Conservation (phyloP, 2,888 invertebrate genomes). For the Andrena fulva region DNA sequence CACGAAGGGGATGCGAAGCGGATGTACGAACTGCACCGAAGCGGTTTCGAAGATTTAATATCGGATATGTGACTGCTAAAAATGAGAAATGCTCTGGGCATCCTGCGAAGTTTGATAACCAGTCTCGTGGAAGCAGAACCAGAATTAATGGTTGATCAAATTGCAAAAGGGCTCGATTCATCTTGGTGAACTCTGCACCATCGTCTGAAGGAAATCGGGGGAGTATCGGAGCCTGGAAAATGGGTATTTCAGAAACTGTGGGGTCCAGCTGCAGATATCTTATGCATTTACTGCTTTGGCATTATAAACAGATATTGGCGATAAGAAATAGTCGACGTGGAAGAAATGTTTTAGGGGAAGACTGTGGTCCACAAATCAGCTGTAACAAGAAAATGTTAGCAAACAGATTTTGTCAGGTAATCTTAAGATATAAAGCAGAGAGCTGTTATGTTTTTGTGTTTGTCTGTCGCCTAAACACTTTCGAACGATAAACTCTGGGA, state of each 20-base stretch:
- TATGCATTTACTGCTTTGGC: not conserved
- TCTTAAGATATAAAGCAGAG: too few species aligned
- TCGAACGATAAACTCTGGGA: too few species aligned
- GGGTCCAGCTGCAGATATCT: not conserved
- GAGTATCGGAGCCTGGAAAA: not conserved
- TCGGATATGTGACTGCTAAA: conserved; percentile 3
- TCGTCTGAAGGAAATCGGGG: not conserved
- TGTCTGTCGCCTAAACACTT: too few species aligned
- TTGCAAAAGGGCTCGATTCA: conserved; percentile 1
- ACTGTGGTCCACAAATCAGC: not conserved
- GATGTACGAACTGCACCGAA: not conserved
- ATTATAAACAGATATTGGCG: not conserved
- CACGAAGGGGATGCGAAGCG: not conserved
- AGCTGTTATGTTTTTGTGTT: too few species aligned
- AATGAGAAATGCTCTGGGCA: conserved; percentile 6
- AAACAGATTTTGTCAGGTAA: not conserved
- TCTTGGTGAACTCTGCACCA: not conserved
- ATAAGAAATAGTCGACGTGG: not conserved
- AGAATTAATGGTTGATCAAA: conserved; percentile 16
- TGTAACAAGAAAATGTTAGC: not conserved
- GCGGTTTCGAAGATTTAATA: conserved; percentile 6
- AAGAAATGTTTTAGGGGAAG: not conserved
- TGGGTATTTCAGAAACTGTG: not conserved
- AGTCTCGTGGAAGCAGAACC: not conserved
- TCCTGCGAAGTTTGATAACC: not conserved